These are phyloP conservation scores for Chaitophorus viminalis DNA, from an alignment of 2,888 invertebrate genomes.

Conservation along the genomic window DNA sequence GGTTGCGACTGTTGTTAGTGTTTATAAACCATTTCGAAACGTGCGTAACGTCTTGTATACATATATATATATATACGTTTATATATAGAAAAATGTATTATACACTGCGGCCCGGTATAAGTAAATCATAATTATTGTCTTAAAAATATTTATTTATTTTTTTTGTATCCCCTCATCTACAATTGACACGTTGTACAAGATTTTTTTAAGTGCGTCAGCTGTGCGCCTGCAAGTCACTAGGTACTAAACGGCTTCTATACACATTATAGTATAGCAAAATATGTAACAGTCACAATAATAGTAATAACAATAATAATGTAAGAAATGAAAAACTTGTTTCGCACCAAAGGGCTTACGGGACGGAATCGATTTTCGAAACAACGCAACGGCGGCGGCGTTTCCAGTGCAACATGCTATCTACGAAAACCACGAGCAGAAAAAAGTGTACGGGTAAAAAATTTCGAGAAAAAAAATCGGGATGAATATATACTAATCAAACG, in stretches of 20 bases:
- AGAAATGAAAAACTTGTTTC: conserved; percentile 40
- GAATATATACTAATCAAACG: conserved; percentile 1
- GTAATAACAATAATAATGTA: not conserved
- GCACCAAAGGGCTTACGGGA: conserved; percentile 4
- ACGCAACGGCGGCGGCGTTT: not conserved
- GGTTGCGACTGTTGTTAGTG: conserved; percentile 1
- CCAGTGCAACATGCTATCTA: conserved; percentile 5
- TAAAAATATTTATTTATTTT: not conserved
- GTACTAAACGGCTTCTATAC: no score
- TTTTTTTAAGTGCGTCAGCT: not conserved
- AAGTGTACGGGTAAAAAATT: not conserved
- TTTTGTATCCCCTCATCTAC: not conserved
- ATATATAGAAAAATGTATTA: no score
- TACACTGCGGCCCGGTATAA: no score
- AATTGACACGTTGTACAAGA: not conserved
- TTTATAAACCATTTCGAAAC: conserved; percentile 31
- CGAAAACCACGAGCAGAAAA: conserved; percentile 18
- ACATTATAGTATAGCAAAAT: no score
- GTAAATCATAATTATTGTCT: conserved; percentile 39
- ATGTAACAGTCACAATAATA: not conserved
- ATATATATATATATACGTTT: not conserved
- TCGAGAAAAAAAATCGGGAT: conserved; percentile 16
- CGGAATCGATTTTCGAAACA: conserved; percentile 17
- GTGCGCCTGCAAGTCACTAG: not conserved
- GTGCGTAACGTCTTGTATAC: conserved; percentile 3